Conservation (phyloP, 2,113 vertebrate species). For the Prunella fulvescens region DNA sequence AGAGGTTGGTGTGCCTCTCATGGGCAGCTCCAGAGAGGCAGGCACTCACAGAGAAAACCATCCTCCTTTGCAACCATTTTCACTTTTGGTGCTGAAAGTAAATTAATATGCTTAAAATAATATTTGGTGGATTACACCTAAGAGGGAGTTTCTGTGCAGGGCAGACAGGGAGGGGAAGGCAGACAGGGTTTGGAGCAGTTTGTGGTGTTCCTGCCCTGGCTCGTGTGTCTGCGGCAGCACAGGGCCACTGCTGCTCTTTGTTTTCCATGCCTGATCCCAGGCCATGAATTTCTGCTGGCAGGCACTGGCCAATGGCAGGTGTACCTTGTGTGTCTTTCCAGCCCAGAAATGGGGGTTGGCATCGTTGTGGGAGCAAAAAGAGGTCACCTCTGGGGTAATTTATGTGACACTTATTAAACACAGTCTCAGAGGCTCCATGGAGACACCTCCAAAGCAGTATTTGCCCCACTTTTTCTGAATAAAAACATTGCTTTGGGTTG, state of each 20-base stretch:
- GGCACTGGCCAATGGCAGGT: not conserved
- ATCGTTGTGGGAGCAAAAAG: not conserved
- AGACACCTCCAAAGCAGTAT: not conserved
- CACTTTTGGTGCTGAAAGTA: not conserved
- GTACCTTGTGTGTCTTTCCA: not conserved
- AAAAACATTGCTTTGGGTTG: not conserved
- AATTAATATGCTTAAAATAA: not conserved
- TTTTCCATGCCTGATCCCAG: not conserved
- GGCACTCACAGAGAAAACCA: not conserved
- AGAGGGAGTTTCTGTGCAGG: not conserved
- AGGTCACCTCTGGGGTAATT: not conserved
- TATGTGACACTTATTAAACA: not conserved
- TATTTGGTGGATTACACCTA: not conserved
- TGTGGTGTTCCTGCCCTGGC: not conserved
- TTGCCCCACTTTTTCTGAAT: not conserved
- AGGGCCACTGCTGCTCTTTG: not conserved
- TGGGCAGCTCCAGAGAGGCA: not conserved
- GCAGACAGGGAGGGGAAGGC: not conserved
- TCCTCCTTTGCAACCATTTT: not conserved
- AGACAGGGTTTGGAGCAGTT: not conserved
- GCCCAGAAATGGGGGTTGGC: not conserved
- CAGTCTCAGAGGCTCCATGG: not conserved
- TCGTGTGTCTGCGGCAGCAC: fast-evolving
- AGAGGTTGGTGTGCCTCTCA: not conserved
- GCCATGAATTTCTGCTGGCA: not conserved